Evolutionary conservation across 2,797 vertebrate genomes (phyloP).

Genomic region (Mus minutoides): DNA sequence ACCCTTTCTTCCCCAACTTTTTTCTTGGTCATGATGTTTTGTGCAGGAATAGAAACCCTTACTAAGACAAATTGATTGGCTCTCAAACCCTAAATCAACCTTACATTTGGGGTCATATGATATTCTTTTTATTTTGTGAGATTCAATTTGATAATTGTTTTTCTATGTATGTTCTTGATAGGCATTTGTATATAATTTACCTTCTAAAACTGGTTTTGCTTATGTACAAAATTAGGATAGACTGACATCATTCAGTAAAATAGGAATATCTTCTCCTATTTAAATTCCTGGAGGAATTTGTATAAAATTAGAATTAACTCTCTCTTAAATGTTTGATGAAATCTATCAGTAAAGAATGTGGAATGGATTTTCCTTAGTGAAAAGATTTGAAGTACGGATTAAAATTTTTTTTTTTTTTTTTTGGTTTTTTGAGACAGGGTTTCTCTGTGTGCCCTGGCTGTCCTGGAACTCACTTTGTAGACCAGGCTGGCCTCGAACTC

Average conservation of each 20-base stretch:
- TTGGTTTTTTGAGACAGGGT: too few relatives aligned
- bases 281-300: background rate
- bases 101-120: background rate
- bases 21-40: background rate
- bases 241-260: background rate
- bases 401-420: too few relatives aligned
- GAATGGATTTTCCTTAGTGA: background rate
- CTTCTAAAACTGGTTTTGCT: background rate
- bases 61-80: background rate
- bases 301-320: background rate
- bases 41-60: background rate
- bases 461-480: too few relatives aligned
- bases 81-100: constrained; percentile 32
- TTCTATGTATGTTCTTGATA: background rate
- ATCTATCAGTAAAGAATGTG: background rate
- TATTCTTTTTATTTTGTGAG: constrained; percentile 18
- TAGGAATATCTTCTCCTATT: background rate
- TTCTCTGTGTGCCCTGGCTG: too few relatives aligned
- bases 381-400: constrained; percentile 21
- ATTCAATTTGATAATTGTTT: constrained; percentile 25
- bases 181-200: background rate
- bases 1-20: background rate
- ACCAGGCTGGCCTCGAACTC: too few relatives aligned
- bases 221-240: constrained; percentile 11
- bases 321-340: constrained; percentile 10